Evolutionary conservation across 2,888 invertebrate species (phyloP), one percentile per base, ranked within the genome.

Genomic region (Aradus depressus): DNA sequence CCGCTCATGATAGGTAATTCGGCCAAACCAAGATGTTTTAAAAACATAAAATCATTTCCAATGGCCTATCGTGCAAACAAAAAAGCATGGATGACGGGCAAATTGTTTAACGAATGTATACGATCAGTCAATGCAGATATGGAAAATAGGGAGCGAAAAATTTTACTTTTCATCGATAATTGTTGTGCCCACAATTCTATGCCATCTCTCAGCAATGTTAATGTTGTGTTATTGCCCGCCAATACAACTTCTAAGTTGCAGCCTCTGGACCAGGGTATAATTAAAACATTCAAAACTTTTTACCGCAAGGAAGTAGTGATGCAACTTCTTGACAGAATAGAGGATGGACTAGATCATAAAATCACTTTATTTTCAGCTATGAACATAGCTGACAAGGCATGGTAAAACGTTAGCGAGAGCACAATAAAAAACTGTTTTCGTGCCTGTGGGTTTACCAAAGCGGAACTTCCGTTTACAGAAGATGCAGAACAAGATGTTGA

Each of bases 211-310:
- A 31, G 35, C 21, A 44, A 50, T 18, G 44, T 50, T 22, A 53
- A 50, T 34, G 44, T 53, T 8, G 23, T 50, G 35, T 53, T 50
- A 44, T 44, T 44, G 22, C 50, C 53, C 19, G 21, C 44, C 4
- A 51, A 51, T 22, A 44, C 44, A 8, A 50, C 35, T 14, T 47
- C 22, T 8, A 19, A 25, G 3, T n/a, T 50, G 12, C 50, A 58
- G 45, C 58, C 55, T 18, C 34, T 54, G n/a, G 56, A 58, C 44
- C 56, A 52, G 41, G 55, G 57, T 31, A 57, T 58, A 14, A 57
- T 58, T 37, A 54, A 57, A 52, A 55, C 52, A 34, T 48, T 53
- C 38, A 51, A 57, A 47, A 43, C 44, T 16, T 26, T 44, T 19
- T 53, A 55, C 50, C 38, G 57, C 21, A 56, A 51, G 32, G 51